phyloP scores from a whole-genome alignment of 2,797 vertebrate genomes.

The Alcedo atthis region DNA sequence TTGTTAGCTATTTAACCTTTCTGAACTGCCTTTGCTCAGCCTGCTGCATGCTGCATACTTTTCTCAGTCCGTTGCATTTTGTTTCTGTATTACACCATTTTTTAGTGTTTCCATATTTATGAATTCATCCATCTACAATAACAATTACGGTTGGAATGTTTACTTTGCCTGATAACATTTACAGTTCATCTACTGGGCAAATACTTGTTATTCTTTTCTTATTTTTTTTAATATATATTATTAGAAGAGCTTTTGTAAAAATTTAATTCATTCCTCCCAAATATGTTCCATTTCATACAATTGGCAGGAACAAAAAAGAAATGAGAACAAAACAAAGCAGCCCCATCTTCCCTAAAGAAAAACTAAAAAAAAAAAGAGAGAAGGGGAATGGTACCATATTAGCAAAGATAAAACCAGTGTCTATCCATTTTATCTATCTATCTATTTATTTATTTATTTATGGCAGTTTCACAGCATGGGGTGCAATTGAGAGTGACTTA shows the following conservation, averaged over 20 bases:
- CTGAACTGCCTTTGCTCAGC: constrained; percentile 40
- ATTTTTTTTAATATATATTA: constrained; percentile 51
- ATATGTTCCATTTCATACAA: constrained; percentile 31
- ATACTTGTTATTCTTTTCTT: constrained; percentile 70
- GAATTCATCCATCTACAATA: constrained; percentile 71
- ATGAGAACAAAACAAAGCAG: background rate
- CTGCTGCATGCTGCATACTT: constrained; percentile 51
- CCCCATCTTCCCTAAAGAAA: background rate
- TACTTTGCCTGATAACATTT: constrained; percentile 74
- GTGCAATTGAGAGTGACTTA: background rate
- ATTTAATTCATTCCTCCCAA: constrained; percentile 58
- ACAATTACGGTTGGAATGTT: constrained; percentile 73
- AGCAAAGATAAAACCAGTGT: background rate
- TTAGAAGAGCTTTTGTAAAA: constrained; percentile 60
- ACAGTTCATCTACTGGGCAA: constrained; percentile 70
- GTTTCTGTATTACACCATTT: constrained; percentile 57
- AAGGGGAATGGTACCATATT: background rate
- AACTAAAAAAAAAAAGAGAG: background rate
- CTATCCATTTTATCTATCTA: background rate
- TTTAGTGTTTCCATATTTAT: constrained; percentile 71
- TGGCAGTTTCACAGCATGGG: background rate
- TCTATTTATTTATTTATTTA: background rate
- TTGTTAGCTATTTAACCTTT: constrained; percentile 49
- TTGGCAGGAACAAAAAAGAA: background rate
- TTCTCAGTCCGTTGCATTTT: constrained; percentile 54